Conservation (phyloP, 1,140 invertebrate species). For the Saccostrea echinata region DNA sequence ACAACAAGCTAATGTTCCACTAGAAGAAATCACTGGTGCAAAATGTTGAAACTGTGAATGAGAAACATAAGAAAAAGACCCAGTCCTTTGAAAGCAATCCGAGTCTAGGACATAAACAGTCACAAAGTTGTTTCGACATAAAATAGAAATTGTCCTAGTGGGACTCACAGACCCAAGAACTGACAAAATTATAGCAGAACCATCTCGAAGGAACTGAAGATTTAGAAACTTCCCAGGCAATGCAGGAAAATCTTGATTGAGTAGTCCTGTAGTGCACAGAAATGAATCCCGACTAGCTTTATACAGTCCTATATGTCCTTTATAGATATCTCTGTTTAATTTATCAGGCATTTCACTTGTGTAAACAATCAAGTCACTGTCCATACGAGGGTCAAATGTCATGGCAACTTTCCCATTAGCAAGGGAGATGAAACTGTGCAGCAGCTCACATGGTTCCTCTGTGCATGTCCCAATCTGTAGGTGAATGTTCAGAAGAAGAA, state of each 20-base stretch:
- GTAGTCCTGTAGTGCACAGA: slow-evolving; percentile 52
- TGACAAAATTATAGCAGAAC: slow-evolving; percentile 51
- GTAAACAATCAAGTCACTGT: slow-evolving; percentile 53
- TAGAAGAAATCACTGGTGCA: slow-evolving; percentile 55
- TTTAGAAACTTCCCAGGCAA: slow-evolving; percentile 56
- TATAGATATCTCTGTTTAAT: slow-evolving; percentile 27
- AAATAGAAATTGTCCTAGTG: background rate
- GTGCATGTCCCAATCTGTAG: slow-evolving; percentile 16
- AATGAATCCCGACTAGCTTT: slow-evolving; percentile 49
- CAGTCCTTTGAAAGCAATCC: slow-evolving; percentile 49
- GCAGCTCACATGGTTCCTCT: slow-evolving; percentile 45
- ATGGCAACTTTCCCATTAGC: slow-evolving; percentile 46
- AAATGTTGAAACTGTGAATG: slow-evolving; percentile 44
- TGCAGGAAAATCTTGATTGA: slow-evolving; percentile 47
- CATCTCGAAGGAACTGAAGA: slow-evolving; percentile 54
- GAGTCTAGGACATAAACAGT: slow-evolving; percentile 51
- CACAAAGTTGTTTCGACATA: slow-evolving; percentile 51
- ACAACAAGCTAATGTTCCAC: slow-evolving; percentile 55
- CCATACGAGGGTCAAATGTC: slow-evolving; percentile 49
- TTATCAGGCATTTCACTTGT: slow-evolving; percentile 40
- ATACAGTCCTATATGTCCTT: slow-evolving; percentile 53
- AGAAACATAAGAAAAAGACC: slow-evolving; percentile 54
- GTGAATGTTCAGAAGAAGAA: slow-evolving; percentile 48
- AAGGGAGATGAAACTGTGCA: slow-evolving; percentile 42
- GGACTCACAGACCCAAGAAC: slow-evolving; percentile 43